Evolutionary conservation across 2,113 vertebrate species (phyloP), one percentile per base, ranked within the genome.

Genomic region (Psittacara wagleri): DNA sequence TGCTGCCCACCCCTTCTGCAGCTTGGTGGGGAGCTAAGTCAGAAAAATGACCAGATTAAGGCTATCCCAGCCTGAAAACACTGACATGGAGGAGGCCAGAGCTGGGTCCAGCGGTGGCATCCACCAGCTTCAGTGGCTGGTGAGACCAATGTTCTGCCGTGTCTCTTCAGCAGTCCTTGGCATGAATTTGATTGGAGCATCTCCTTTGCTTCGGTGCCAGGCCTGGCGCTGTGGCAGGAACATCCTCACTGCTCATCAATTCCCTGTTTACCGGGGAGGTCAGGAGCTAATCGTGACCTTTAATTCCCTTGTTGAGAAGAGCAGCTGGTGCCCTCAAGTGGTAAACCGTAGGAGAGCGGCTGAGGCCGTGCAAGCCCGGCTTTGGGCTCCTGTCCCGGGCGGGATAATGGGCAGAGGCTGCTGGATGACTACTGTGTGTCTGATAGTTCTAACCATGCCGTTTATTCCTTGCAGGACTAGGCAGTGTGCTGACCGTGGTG

Each of bases 311-410:
- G 90, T 67, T 94, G 95, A 76, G 88, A 37, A 97, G 88, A 90
- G 94, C 88, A 86, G 83, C 59, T 95, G 96, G 94, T 96, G 96
- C 96, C 96, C 95, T 96, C 96, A 96, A 96, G 96, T 94, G 96
- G 96, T 62, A 94, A 91, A 86, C 44, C 27, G 39, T 33, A 91
- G 80, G 80, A 92, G 89, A 92, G 51, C 17, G 5, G 55, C 67
- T 72, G 57, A 1, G 29, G 79, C 63, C 41, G 4, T 10, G 66
- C 19, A 8, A 31, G n/a, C 27, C 24, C 6, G 15, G 41, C 16
- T 19, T 8, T 3, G 41, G 41, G 54, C 49, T 78, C 25, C 25
- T 44, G 35, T 22, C 69, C 22, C 2, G 27, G 22, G 7, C 0
- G 18, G 29, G 43, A 11, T 24, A 28, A 28, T 19, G 68, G 35